Conservation (phyloP, 2,888 invertebrate species). For the Drosophila putrida region DNA sequence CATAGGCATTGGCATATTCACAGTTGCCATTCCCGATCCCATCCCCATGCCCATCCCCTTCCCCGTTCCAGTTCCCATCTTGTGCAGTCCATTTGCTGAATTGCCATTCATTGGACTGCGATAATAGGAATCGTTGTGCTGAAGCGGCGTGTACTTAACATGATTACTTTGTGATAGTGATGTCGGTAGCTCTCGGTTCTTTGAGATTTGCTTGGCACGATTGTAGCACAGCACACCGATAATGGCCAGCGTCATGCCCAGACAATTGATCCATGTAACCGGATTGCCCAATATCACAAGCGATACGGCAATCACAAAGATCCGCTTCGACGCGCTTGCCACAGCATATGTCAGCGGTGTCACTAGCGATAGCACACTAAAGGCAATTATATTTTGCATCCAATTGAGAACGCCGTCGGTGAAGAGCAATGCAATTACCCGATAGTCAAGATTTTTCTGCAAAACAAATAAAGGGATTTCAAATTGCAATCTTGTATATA, state of each 20-base stretch:
- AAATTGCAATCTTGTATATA: too few relatives aligned
- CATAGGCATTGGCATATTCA: conserved; percentile 45
- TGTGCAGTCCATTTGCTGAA: conserved; percentile 57
- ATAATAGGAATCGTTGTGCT: conserved; percentile 75
- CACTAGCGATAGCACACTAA: conserved; percentile 95
- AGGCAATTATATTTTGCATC: conserved; percentile 97
- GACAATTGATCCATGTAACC: conserved; percentile 93
- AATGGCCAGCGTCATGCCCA: conserved; percentile 96
- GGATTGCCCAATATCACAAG: conserved; percentile 95
- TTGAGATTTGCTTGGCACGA: conserved; percentile 91
- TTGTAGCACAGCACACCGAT: conserved; percentile 96
- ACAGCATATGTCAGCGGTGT: conserved; percentile 98
- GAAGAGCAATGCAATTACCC: conserved; percentile 88
- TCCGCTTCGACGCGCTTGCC: conserved; percentile 97
- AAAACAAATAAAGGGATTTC: conserved; percentile 50
- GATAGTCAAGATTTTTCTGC: conserved; percentile 87
- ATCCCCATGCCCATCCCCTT: not conserved
- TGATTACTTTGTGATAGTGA: conserved; percentile 84
- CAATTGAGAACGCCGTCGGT: conserved; percentile 95
- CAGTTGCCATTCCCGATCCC: conserved; percentile 29
- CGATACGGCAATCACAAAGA: conserved; percentile 95
- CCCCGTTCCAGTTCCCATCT: conserved; percentile 17
- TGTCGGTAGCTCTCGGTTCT: conserved; percentile 86
- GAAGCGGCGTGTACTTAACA: conserved; percentile 83
- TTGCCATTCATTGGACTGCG: conserved; percentile 62